Evolutionary conservation across 1,140 invertebrate genomes (phyloP).

Genomic region (Archivesica marissinica): DNA sequence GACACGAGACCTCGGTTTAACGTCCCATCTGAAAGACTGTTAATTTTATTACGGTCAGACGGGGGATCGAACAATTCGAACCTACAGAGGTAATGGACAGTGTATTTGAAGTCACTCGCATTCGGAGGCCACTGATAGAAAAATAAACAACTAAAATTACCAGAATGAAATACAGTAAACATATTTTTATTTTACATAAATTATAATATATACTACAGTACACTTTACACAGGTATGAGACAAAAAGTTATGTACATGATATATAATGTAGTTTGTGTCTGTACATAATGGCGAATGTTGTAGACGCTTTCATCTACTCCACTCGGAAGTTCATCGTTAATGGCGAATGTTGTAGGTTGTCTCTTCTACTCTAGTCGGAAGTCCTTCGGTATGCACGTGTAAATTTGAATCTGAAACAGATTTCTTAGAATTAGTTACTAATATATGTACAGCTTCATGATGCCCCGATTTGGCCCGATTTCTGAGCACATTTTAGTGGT

Average conservation of each 20-base stretch:
- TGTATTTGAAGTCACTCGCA: too few species aligned
- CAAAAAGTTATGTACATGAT: constrained; percentile 21
- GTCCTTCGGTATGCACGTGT: constrained; percentile 55
- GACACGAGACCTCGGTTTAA: too few species aligned
- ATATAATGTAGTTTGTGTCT: constrained; percentile 3
- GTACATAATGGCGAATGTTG: constrained; percentile 29
- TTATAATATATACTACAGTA: not conserved
- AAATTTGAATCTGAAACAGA: constrained; percentile 59
- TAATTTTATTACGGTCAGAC: too few species aligned
- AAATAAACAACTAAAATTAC: too few species aligned
- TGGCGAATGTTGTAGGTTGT: not conserved
- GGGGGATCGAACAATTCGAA: too few species aligned
- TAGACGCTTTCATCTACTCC: not conserved
- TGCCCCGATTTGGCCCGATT: too few species aligned
- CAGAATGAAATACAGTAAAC: too few species aligned
- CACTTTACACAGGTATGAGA: not conserved
- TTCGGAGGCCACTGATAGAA: too few species aligned
- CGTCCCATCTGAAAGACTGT: too few species aligned
- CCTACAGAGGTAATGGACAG: too few species aligned
- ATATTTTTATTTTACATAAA: not conserved
- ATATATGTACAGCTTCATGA: too few species aligned
- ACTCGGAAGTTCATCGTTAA: not conserved
- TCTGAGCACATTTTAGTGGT: not conserved
- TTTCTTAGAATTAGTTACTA: too few species aligned
- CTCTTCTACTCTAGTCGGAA: constrained; percentile 48